Percentiles rank a stretch among this genome's conserved stretches.
Conservation (phyloP, 2,888 invertebrate species). For the Synergus umbraculus region DNA sequence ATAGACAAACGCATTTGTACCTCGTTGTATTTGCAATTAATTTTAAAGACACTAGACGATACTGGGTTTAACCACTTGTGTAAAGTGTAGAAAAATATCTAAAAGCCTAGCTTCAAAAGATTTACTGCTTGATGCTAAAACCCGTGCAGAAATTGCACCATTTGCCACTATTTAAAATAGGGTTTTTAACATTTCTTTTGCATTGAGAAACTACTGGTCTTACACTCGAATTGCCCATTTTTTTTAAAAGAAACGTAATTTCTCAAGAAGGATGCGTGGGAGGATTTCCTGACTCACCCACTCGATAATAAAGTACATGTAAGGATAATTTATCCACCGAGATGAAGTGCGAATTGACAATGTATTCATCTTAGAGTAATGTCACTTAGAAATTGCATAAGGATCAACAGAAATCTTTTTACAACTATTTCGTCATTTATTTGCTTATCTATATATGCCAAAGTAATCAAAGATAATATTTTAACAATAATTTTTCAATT, state of each 20-base stretch:
- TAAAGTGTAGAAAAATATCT: not conserved
- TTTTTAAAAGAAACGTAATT: not conserved
- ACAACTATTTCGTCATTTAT: not conserved
- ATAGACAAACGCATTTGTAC: slow-evolving; percentile 28
- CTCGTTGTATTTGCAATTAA: slow-evolving; percentile 23
- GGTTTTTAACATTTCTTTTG: not conserved
- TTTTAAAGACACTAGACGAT: not conserved
- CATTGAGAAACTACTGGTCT: slow-evolving; percentile 15
- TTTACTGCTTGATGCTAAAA: not conserved
- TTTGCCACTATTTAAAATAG: no score
- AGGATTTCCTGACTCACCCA: slow-evolving; percentile 26
- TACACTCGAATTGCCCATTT: not conserved
- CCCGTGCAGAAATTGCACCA: no score
- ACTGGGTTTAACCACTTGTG: not conserved
- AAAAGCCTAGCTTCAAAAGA: not conserved
- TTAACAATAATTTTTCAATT: no score
- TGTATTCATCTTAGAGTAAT: slow-evolving; percentile 11
- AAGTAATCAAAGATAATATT: not conserved
- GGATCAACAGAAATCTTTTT: not conserved
- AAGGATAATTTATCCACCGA: slow-evolving; percentile 10
- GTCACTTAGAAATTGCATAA: not conserved
- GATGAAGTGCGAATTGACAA: not conserved
- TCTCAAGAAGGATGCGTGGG: slow-evolving; percentile 11
- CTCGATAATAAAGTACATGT: slow-evolving; percentile 31
- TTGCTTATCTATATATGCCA: not conserved